Conservation (phyloP, 2,888 invertebrate species). For the Cyaniris semiargus region DNA sequence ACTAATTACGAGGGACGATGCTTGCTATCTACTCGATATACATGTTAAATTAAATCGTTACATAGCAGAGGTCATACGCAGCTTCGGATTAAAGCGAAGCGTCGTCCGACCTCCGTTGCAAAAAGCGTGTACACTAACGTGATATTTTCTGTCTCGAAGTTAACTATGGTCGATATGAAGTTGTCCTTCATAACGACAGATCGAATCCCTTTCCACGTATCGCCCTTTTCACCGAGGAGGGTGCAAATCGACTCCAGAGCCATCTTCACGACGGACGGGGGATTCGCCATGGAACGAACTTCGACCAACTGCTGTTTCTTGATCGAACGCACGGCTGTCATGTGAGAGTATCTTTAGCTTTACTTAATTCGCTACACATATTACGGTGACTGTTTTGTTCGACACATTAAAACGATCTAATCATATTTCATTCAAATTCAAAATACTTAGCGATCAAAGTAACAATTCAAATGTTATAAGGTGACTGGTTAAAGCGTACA, state of each 20-base stretch:
- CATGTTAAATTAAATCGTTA: conserved; percentile 23
- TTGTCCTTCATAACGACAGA: conserved; percentile 96
- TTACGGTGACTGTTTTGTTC: conserved; percentile 26
- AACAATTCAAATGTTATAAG: background rate
- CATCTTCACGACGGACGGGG: conserved; percentile 94
- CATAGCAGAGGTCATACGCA: conserved; percentile 36
- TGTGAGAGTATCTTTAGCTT: conserved; percentile 51
- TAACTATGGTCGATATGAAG: conserved; percentile 96
- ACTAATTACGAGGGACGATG: conserved; percentile 45
- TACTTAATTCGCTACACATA: conserved; percentile 44
- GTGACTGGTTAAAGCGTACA: background rate
- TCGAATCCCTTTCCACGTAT: conserved; percentile 96
- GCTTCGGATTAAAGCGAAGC: background rate
- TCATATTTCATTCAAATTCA: background rate
- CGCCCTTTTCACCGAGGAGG: conserved; percentile 93
- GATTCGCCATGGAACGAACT: conserved; percentile 96
- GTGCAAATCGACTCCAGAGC: conserved; percentile 97
- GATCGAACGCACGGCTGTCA: conserved; percentile 94
- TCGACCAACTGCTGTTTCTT: conserved; percentile 98
- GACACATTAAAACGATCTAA: conserved; percentile 24
- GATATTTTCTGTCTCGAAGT: conserved; percentile 95
- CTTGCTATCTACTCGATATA: conserved; percentile 46
- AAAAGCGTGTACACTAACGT: conserved; percentile 84
- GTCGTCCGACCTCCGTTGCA: conserved; percentile 44
- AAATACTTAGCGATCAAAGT: conserved; percentile 17